Base-by-base conservation (phyloP, 2,113 vertebrate species). In the Parotia lawesii region DNA sequence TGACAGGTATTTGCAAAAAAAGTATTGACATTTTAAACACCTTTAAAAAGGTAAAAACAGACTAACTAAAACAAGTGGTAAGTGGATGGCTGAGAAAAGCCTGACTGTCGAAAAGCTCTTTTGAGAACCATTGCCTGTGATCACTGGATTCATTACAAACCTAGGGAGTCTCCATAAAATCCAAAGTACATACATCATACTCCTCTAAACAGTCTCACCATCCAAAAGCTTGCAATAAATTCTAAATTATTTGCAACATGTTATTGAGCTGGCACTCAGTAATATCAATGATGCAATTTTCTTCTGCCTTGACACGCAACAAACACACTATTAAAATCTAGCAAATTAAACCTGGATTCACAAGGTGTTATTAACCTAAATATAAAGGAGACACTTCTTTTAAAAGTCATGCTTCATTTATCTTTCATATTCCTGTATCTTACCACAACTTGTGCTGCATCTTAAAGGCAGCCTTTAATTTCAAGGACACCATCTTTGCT, bases 281-380 rank as follows among this genome's bases (percentile, higher is more conserved):
- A 79, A 64, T 66, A 93, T 11, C 64, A 92, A 81, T 71, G 72
- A 84, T 50, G 23, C 10, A 61, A 76, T 91, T 87, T 94, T 75
- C 45, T 92, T 90, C 53, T 85, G 66, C n/a, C 54, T 89, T 82
- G 69, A 89, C 33, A 89, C 28, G 45, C 27, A 81, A 22, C 24
- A 90, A 95, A 80, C 44, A 84, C 24, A 82, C 45, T 53, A 94
- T 84, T 53, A 94, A 94, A 92, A 87, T 38, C 17, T 33, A 91
- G 37, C 12, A 92, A 88, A 89, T 85, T 89, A 81, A 77, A 72
- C 58, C 31, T 75, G 37, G 23, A 69, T 88, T 66, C 69, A 90
- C 29, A 48, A 80, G n/a, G 50, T 18, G 2, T 87, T 93, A 81
- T 89, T 87, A 89, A 60, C 31, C 37, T 86, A 65, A 77, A 78